Conservation (phyloP, 2,113 vertebrate species). For the Psilopsiagon aymara region DNA sequence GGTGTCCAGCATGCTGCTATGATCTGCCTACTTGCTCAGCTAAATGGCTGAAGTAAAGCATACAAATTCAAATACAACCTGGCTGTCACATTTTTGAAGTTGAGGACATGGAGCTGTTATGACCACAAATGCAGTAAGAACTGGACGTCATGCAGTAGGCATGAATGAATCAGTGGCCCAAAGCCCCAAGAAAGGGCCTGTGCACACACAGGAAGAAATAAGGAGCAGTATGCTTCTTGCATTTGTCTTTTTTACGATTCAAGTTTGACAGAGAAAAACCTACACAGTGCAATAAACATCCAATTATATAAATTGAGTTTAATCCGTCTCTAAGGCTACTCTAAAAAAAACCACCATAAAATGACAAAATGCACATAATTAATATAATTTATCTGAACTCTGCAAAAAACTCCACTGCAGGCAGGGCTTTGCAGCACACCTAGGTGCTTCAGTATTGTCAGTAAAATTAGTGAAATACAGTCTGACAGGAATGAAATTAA, state of each 20-base stretch:
- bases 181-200: not conserved
- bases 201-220: not conserved
- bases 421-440: not conserved
- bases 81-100: not conserved
- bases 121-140: not conserved
- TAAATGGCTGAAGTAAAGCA: not conserved
- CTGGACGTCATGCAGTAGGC: not conserved
- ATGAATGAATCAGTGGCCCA: not conserved
- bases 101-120: not conserved
- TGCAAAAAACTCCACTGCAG: not conserved
- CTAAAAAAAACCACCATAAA: not conserved
- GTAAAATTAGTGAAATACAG: not conserved
- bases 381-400: not conserved
- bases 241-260: not conserved
- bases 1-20: not conserved
- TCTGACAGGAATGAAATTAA: not conserved
- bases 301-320: not conserved
- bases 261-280: not conserved
- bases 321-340: not conserved
- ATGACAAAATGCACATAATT: not conserved
- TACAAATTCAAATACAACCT: not conserved
- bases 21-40: not conserved
- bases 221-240: not conserved
- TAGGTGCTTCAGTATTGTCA: not conserved
- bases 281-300: not conserved